A percentile compares a stretch with the other conserved stretches of the same genome.
Evolutionary conservation across 2,797 vertebrate genomes (phyloP).

Genomic region (Pipistrellus nathusii): DNA sequence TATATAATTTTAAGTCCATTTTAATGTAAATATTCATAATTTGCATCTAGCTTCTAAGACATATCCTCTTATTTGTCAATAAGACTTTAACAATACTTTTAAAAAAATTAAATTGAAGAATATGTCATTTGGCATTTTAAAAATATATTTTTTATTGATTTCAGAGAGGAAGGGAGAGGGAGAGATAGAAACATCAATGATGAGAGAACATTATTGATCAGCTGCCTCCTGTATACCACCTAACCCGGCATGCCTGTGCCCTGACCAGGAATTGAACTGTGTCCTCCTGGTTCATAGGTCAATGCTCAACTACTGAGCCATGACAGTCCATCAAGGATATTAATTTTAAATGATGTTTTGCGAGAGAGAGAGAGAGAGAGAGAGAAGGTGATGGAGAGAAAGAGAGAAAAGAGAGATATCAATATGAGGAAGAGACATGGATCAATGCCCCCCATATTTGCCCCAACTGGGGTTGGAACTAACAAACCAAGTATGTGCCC

Average conservation of each 20-base stretch:
- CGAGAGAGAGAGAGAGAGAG: too few species aligned
- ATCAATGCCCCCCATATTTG: background rate
- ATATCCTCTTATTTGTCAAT: background rate
- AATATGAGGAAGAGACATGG: background rate
- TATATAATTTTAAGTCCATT: background rate
- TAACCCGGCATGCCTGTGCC: too few species aligned
- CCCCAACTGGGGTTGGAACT: background rate
- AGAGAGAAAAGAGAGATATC: background rate
- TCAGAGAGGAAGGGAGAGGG: background rate
- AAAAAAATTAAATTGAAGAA: background rate
- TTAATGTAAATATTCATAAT: slow-evolving; percentile 56
- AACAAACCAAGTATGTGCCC: background rate
- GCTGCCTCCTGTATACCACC: background rate
- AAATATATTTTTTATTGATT: background rate
- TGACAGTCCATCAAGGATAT: too few species aligned
- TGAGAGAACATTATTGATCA: background rate
- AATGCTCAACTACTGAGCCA: too few species aligned
- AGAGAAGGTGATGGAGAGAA: too few species aligned
- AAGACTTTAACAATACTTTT: background rate
- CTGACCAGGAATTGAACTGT: too few species aligned
- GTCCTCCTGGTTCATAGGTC: too few species aligned
- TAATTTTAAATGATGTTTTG: too few species aligned
- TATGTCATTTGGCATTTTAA: background rate
- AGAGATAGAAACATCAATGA: background rate
- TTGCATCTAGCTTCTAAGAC: background rate